Evolutionary conservation across 1,140 invertebrate genomes (phyloP).

Genomic region (Maniola jurtina): DNA sequence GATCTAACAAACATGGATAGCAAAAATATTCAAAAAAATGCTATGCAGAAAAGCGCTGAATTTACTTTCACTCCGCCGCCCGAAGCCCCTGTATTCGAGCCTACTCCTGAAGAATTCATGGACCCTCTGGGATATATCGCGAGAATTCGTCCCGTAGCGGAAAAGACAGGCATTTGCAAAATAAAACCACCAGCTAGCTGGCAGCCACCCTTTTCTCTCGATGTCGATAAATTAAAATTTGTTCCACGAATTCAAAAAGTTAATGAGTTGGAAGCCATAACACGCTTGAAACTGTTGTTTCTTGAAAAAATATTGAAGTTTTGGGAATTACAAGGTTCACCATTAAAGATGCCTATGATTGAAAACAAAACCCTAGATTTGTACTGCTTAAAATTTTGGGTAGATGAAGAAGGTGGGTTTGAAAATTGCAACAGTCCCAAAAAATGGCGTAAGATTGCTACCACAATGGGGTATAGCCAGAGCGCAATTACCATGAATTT

Average conservation of each 20-base stretch:
- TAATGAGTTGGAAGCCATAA: constrained; percentile 98
- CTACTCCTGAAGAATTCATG: constrained; percentile 83
- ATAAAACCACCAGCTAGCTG: constrained; percentile 87
- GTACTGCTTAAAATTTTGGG: constrained; percentile 94
- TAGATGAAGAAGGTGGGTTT: constrained; percentile 94
- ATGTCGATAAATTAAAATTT: constrained; percentile 98
- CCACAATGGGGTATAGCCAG: constrained; percentile 90
- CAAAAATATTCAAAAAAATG: constrained; percentile 75
- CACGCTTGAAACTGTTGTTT: constrained; percentile 97
- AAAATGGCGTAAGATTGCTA: constrained; percentile 94
- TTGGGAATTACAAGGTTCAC: constrained; percentile 97
- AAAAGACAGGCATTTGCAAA: constrained; percentile 84
- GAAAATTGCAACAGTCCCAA: constrained; percentile 90
- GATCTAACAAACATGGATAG: constrained; percentile 56
- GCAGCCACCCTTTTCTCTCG: constrained; percentile 98
- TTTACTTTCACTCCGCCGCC: constrained; percentile 81
- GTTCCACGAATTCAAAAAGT: constrained; percentile 97
- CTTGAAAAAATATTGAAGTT: constrained; percentile 98
- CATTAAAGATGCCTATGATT: constrained; percentile 95
- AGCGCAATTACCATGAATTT: constrained; percentile 89
- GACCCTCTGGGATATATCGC: constrained; percentile 84
- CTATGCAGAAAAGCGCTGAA: constrained; percentile 77
- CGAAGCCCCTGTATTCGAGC: constrained; percentile 83
- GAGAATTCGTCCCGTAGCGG: constrained; percentile 83
- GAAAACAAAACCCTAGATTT: constrained; percentile 96